Evolutionary conservation across 2,113 vertebrate genomes (phyloP).

Genomic region (Hassar affinis): DNA sequence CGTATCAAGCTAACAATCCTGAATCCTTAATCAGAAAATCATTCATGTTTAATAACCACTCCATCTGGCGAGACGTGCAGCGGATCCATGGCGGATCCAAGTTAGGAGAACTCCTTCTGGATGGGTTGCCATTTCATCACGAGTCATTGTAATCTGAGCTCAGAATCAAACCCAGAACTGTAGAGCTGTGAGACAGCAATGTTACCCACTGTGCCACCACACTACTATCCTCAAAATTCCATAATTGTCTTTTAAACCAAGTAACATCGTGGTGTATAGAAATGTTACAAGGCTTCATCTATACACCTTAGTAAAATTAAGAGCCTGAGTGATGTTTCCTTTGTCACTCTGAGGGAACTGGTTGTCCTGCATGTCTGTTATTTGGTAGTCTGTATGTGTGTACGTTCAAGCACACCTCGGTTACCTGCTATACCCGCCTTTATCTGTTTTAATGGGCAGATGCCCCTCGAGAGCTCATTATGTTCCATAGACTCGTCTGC

Average conservation of each 20-base stretch:
- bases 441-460: conserved; percentile 46
- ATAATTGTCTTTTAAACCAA: no score
- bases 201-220: neutral
- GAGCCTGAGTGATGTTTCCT: neutral
- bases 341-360: neutral
- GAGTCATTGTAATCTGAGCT: neutral
- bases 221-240: neutral
- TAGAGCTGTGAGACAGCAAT: neutral
- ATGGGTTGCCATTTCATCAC: neutral
- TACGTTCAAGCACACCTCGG: neutral
- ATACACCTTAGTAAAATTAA: neutral
- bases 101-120: neutral
- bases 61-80: neutral
- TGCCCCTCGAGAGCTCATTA: conserved; percentile 52
- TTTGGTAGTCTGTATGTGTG: neutral
- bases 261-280: neutral
- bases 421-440: conserved; percentile 31
- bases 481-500: conserved; percentile 33
- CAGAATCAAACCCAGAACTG: neutral
- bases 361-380: neutral
- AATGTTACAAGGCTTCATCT: neutral
- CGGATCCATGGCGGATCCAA: neutral
- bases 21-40: neutral
- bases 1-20: neutral
- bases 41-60: neutral